Evolutionary conservation across 2,888 invertebrate genomes (phyloP), one percentile per base, ranked within the genome.

Genomic region (Cremastinae sp.): DNA sequence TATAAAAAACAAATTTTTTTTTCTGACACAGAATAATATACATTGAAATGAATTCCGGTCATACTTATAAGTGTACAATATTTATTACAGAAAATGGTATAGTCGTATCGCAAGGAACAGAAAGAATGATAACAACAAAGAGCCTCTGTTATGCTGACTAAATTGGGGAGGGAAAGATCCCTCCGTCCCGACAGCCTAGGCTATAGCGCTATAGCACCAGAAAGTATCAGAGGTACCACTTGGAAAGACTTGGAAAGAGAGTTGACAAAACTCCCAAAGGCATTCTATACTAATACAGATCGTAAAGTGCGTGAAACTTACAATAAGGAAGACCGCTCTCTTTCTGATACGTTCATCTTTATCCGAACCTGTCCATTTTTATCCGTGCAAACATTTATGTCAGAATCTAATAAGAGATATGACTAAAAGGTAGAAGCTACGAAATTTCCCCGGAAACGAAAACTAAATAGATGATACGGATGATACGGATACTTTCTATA

Each of bases 311-410:
- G 78, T 73, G 68, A 78, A 78, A 73, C 69, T 66, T 68, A 78
- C 70, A 74, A 73, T 78, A 71, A 79, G 70, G 59, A 59, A 78
- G 74, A 75, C 68, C 71, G 78, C 80, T 41, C n/a, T 47, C 51
- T 66, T 16, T 35, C 62, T 49, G 78, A 72, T 79, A 75, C 78
- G 79, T 80, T 70, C 71, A 51, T 35, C 28, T 39, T 28, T 43
- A 45, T 47, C 43, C 49, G 1, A 8, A 1, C 12, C 12, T n/a
- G n/a, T n/a, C n/a, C 12, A 7, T n/a, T 53, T 47, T 53, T 68
- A 28, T 56, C 56, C 7, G n/a, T 47, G 37, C 22, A 58, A 72
- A 78, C 72, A 73, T 59, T 70, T 69, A 53, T 53, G 62, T 9
- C 49, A 45, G n/a, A 9, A 47, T 45, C 45, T 47, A 12, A 22